Evolutionary conservation across 2,888 invertebrate species (phyloP).

Genomic region (Anorthoa munda): DNA sequence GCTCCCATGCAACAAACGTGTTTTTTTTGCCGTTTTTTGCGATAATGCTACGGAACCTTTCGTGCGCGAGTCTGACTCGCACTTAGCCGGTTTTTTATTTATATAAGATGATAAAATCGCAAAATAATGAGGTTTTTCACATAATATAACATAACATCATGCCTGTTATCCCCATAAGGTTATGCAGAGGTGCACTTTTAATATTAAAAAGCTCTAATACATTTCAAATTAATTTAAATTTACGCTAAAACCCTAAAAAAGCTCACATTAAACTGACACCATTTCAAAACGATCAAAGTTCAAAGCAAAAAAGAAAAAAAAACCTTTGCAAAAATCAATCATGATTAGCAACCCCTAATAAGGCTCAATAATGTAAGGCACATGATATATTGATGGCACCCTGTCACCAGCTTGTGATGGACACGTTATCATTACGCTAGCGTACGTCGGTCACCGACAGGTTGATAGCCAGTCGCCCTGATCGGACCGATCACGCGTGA

Average conservation of each 20-base stretch:
- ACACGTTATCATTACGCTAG: slow-evolving; percentile 61
- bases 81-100: too few relatives aligned
- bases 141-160: too few relatives aligned
- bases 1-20: too few relatives aligned
- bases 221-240: neutral
- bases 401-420: slow-evolving; percentile 59
- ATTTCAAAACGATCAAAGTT: slow-evolving; percentile 19
- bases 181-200: too few relatives aligned
- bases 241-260: too few relatives aligned
- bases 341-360: slow-evolving; percentile 42
- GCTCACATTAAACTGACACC: neutral
- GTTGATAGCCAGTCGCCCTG: slow-evolving; percentile 38
- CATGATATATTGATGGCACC: slow-evolving; percentile 56
- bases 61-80: too few relatives aligned
- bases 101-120: too few relatives aligned
- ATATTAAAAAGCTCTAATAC: neutral
- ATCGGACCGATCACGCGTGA: slow-evolving; percentile 41
- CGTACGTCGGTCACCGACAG: slow-evolving; percentile 41
- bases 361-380: slow-evolving; percentile 52
- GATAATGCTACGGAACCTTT: too few relatives aligned
- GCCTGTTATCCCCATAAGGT: too few relatives aligned
- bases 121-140: too few relatives aligned
- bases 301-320: neutral
- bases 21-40: too few relatives aligned
- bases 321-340: slow-evolving; percentile 6